A percentile compares a stretch with the other conserved stretches of the same genome.
phyloP scores from a whole-genome alignment of 2,797 vertebrate genomes.

The Rhyacichthys aspro region DNA sequence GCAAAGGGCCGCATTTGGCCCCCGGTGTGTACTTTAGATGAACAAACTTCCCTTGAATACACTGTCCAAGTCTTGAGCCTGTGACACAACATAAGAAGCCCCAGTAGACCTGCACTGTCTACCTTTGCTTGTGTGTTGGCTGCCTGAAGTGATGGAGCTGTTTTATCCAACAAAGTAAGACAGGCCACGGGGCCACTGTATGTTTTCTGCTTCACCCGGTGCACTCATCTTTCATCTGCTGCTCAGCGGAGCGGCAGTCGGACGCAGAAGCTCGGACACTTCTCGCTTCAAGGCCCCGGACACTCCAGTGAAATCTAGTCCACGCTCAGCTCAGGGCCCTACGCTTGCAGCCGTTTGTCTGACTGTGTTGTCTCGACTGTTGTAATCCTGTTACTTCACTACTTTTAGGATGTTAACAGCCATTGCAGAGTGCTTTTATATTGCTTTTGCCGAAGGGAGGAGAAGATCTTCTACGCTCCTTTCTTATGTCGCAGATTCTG shows the following conservation, averaged over 20 bases:
- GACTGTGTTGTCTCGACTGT: constrained; percentile 22
- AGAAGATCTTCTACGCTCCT: constrained; percentile 24
- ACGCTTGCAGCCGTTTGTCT: constrained; percentile 45
- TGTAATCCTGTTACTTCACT: constrained; percentile 35
- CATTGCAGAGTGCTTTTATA: constrained; percentile 49
- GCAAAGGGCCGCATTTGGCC: no score
- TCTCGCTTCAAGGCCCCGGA: constrained; percentile 26
- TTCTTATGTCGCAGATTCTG: no score
- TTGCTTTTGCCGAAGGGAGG: constrained; percentile 46
- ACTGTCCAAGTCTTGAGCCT: no score
- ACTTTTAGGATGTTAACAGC: constrained; percentile 45
- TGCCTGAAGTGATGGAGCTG: not conserved
- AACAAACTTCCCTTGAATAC: no score
- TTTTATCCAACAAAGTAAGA: not conserved
- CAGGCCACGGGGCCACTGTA: not conserved
- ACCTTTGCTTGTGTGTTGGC: not conserved
- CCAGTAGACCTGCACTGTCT: not conserved
- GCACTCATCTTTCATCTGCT: constrained; percentile 31
- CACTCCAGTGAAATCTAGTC: constrained; percentile 42
- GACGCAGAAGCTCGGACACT: constrained; percentile 17
- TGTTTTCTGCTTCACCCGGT: constrained; percentile 4
- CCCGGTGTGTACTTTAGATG: no score
- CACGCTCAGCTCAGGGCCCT: constrained; percentile 32
- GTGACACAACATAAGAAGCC: no score
- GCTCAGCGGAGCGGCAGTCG: constrained; percentile 49